Conservation (phyloP, 2,797 vertebrate species). For the Lepus oiostolus region DNA sequence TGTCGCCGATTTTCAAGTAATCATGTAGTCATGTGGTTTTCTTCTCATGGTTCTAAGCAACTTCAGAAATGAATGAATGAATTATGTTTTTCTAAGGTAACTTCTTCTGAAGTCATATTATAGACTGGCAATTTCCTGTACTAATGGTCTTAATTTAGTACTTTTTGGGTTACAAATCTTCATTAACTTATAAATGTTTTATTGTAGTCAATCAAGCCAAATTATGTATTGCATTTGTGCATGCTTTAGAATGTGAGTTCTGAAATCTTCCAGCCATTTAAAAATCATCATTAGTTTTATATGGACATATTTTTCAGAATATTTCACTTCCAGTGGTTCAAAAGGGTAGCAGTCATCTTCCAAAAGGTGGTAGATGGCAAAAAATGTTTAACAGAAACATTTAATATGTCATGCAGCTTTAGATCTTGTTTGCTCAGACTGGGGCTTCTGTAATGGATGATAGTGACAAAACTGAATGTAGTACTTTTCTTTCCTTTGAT, state of each 20-base stretch:
- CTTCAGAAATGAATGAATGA: background rate
- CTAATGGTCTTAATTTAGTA: slow-evolving; percentile 4
- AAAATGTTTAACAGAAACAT: no score
- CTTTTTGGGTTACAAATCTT: background rate
- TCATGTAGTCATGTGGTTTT: background rate
- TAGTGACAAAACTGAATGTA: no score
- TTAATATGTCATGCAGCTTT: no score
- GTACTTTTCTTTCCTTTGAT: no score
- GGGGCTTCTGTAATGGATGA: no score
- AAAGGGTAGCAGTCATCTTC: no score
- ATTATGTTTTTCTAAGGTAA: slow-evolving; percentile 16
- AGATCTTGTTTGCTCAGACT: no score
- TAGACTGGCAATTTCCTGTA: background rate
- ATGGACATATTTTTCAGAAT: background rate
- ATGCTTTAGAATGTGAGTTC: background rate
- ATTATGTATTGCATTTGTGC: background rate
- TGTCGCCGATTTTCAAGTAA: background rate
- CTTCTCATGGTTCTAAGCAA: background rate
- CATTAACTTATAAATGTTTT: slow-evolving; percentile 39
- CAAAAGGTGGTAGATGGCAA: no score
- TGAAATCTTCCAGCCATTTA: background rate
- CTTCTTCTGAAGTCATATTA: background rate
- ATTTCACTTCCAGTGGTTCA: background rate
- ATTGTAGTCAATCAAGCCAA: background rate
- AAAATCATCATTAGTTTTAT: background rate